Evolutionary conservation across 2,888 invertebrate species (phyloP).

Genomic region (Agriopis leucophaearia): DNA sequence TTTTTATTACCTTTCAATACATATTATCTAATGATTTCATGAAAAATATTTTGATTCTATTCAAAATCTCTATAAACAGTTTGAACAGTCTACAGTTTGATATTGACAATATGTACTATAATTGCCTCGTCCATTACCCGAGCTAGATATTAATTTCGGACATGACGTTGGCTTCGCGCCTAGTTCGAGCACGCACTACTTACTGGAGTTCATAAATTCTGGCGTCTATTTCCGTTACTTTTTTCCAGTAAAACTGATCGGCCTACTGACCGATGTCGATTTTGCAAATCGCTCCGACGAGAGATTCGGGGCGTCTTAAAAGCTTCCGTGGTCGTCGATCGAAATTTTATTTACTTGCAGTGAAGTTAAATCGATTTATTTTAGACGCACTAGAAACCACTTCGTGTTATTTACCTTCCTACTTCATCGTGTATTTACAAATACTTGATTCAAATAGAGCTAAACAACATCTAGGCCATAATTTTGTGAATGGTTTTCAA

Average conservation of each 20-base stretch:
- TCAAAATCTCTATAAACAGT: too few relatives aligned
- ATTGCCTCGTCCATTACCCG: conserved; percentile 59
- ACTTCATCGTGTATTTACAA: not conserved
- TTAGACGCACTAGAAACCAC: not conserved
- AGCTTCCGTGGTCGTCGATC: conserved; percentile 23
- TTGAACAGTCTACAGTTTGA: not conserved
- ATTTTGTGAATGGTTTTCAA: not conserved
- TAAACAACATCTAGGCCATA: conserved; percentile 1
- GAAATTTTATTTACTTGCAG: conserved; percentile 14
- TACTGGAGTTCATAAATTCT: conserved; percentile 71
- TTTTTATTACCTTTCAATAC: too few relatives aligned
- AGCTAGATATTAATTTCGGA: conserved; percentile 69
- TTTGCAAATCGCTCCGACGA: conserved; percentile 32
- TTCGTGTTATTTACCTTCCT: not conserved
- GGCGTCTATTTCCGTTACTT: conserved; percentile 66
- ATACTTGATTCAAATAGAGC: not conserved
- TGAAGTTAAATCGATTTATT: conserved; percentile 2
- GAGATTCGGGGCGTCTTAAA: conserved; percentile 25
- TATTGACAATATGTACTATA: conserved; percentile 41
- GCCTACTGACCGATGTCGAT: conserved; percentile 45
- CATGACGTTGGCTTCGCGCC: conserved; percentile 76
- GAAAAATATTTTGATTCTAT: too few relatives aligned
- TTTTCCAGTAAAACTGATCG: conserved; percentile 59
- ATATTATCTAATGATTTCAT: too few relatives aligned
- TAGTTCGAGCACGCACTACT: conserved; percentile 69